Percentiles rank a stretch among this genome's conserved stretches.
Evolutionary conservation across 1,140 invertebrate species (phyloP).

Genomic region (Cydia amplana): DNA sequence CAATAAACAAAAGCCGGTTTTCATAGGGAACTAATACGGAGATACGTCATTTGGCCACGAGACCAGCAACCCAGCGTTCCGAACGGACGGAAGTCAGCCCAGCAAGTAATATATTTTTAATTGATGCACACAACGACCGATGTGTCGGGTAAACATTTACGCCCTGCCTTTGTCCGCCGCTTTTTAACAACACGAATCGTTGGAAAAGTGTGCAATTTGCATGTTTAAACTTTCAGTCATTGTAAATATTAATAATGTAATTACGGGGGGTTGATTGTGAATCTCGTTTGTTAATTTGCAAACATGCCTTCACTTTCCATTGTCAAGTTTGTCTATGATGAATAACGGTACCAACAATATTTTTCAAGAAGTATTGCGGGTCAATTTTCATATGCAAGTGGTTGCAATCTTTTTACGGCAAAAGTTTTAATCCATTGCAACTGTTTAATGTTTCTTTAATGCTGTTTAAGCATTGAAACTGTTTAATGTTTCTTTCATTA

Average conservation of each 20-base stretch:
- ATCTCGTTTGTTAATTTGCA: slow-evolving; percentile 44
- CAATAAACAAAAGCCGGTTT: neutral
- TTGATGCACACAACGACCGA: slow-evolving; percentile 70
- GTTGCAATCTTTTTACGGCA: no score
- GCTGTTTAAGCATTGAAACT: no score
- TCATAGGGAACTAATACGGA: neutral
- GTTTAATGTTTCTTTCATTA: no score
- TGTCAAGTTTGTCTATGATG: neutral
- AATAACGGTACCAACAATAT: neutral
- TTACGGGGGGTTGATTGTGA: slow-evolving; percentile 52
- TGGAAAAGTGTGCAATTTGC: slow-evolving; percentile 69
- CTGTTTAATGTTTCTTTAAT: no score
- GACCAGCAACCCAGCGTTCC: slow-evolving; percentile 33
- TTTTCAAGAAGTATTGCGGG: neutral
- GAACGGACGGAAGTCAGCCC: slow-evolving; percentile 52
- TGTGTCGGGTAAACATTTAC: slow-evolving; percentile 74
- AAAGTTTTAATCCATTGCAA: no score
- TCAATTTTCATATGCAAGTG: no score
- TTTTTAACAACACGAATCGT: slow-evolving; percentile 71
- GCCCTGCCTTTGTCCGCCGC: slow-evolving; percentile 61
- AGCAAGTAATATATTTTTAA: slow-evolving; percentile 74
- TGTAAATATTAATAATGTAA: slow-evolving; percentile 66
- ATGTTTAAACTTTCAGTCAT: slow-evolving; percentile 59
- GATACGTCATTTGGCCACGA: neutral
- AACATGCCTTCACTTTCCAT: slow-evolving; percentile 19